phyloP scores from a whole-genome alignment of 53 echinoderm and acorn worm genomes.

The Luidia sarsii region DNA sequence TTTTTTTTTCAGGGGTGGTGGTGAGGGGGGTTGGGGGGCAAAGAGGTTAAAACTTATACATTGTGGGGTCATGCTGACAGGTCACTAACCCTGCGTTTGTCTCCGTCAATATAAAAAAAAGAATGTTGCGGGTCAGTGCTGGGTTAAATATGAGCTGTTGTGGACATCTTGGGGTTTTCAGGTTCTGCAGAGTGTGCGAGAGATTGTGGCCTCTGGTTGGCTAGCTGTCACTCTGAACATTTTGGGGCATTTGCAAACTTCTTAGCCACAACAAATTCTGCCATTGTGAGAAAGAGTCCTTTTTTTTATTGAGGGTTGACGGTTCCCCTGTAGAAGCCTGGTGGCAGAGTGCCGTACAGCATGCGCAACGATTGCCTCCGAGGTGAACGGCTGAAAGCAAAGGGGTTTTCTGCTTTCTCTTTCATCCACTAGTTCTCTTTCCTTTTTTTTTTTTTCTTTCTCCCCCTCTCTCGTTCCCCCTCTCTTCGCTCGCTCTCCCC shows the following conservation, averaged over 20 bases:
- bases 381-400: too few species aligned
- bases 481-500: too few species aligned
- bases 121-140: slow-evolving; percentile 36
- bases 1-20: too few species aligned
- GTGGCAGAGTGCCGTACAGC: too few species aligned
- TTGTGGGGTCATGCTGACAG: neutral
- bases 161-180: too few species aligned
- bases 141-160: slow-evolving; percentile 30
- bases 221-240: slow-evolving; percentile 22
- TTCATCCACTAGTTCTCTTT: too few species aligned
- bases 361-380: too few species aligned
- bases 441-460: neutral
- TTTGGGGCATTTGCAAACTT: neutral
- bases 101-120: neutral
- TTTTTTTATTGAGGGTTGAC: too few species aligned
- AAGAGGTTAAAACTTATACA: neutral
- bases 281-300: slow-evolving; percentile 31
- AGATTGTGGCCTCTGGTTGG: too few species aligned
- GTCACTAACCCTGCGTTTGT: slow-evolving; percentile 12
- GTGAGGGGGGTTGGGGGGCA: neutral
- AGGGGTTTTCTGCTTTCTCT: too few species aligned
- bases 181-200: too few species aligned
- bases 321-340: too few species aligned
- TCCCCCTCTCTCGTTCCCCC: neutral
- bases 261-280: neutral